Evolutionary conservation across 1,140 invertebrate genomes (phyloP), one percentile per base, ranked within the genome.

Genomic region (Papilio aristodemus): DNA sequence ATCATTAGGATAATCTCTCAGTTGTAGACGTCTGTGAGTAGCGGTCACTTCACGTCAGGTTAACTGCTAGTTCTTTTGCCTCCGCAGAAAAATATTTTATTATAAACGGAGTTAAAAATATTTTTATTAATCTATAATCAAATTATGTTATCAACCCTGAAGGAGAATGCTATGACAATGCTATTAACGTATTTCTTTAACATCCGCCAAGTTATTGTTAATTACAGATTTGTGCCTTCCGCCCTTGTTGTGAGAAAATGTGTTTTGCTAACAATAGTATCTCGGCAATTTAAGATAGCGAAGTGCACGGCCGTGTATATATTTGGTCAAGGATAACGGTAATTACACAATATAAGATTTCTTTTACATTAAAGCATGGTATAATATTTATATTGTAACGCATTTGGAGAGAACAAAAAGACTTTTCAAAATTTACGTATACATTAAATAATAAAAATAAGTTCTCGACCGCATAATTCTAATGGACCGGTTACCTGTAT

Each of bases 191-290:
- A 70, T 77, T 74, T 66, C 71, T 73, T 74, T 70, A 75, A 73
- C 77, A 73, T 71, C 73, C 77, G 72, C 75, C 79, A 75, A 75
- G 71, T 74, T 74, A 73, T 68, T 73, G 71, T 76, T 81, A 79
- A 84, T 84, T 83, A 80, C 72, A 76, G 54, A 69, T 79, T 74
- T 80, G 75, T 77, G 77, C 79, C 78, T 85, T 83, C 82, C 81
- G 80, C 75, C 79, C 79, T 82, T 80, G 76, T 71, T 80, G 72
- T 79, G 79, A 77, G 78, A 80, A 81, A 83, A 81, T 73, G 14
- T 62, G 59, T 41, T 13, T 14, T 69, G 36, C 67, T 64, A 81
- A 85, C 82, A 87, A 85, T 85, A 80, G 76, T 74, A 74, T 78
- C 74, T 74, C 77, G 72, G 72, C 71, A 75, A 63, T 81, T 63